These are phyloP conservation scores for Myodes glareolus DNA, from an alignment of 2,113 vertebrate genomes.

Conservation along the genomic window DNA sequence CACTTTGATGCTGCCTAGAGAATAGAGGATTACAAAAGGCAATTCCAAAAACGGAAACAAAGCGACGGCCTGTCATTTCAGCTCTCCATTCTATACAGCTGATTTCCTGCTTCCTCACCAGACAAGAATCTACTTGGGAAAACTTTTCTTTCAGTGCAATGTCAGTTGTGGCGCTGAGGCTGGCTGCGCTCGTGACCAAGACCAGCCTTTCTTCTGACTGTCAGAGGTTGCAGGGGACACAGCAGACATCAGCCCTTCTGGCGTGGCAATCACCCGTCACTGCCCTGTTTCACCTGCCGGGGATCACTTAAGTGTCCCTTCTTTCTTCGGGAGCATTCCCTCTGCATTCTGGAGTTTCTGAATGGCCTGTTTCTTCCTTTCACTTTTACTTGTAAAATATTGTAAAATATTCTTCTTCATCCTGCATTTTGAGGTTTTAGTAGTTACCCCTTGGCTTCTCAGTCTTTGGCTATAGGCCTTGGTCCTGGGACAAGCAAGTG, in stretches of 20 bases:
- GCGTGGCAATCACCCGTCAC: neutral
- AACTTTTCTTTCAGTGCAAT: neutral
- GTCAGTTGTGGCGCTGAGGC: neutral
- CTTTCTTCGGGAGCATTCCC: neutral
- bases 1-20: slow-evolving; percentile 51
- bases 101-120: neutral
- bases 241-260: neutral
- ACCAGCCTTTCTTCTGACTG: neutral
- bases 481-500: neutral
- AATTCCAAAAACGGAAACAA: slow-evolving; percentile 68
- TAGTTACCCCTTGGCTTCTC: neutral
- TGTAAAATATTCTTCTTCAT: neutral
- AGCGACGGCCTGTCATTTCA: slow-evolving; percentile 37
- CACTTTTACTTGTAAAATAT: neutral
- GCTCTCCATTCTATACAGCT: slow-evolving; percentile 59
- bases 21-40: slow-evolving; percentile 51
- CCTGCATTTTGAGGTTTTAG: neutral
- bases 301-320: neutral
- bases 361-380: neutral
- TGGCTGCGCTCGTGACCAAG: slow-evolving; percentile 40
- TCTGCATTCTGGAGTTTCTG: neutral
- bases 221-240: neutral
- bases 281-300: neutral
- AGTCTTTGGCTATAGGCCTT: neutral
- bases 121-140: slow-evolving; percentile 29